Evolutionary conservation across 2,888 invertebrate species (phyloP), one percentile per base, ranked within the genome.

Genomic region (Nephrocerus scutellatus): DNA sequence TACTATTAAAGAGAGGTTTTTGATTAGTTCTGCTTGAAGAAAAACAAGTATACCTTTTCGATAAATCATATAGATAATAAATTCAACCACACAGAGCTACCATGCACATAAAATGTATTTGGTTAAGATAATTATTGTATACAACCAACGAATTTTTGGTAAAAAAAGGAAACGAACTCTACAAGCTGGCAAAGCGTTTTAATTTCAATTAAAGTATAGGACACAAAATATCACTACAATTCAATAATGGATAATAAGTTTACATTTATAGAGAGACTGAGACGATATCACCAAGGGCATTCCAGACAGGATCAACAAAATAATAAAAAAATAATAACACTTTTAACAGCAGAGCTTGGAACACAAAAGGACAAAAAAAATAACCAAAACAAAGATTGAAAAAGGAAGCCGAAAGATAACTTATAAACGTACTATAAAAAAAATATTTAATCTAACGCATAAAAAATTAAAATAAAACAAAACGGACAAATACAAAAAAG

Each of bases 251-350:
- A 24, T 12, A 6, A 26, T 26, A 9, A 13, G 28, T 12, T 26
- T n/a, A n/a, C n/a, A n/a, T n/a, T n/a, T n/a, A n/a, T n/a, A n/a
- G n/a, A n/a, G n/a, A n/a, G n/a, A n/a, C n/a, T 47, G 39, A 52
- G 47, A 50, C 46, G 49, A 50, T 41, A 39, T 54, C 58, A 54
- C 59, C 59, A 56, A 54, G 57, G 55, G 59, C 55, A 55, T 55
- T 55, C 55, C 55, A 57, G 59, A 59, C 55, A 59, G 58, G 53
- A 36, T 43, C 36, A 44, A 49, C 40, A 36, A 47, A 46, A 44
- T 37, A 51, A 41, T 39, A 31, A 46, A 43, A 41, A 34, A 45
- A 43, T 39, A 15, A 29, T 14, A 36, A 33, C 20, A 32, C 39
- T 34, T 18, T 30, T 20, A 15, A 26, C 20, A 22, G 29, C 21